phyloP scores from a whole-genome alignment of 1,140 invertebrate genomes.

The Cheumatopsyche charites region DNA sequence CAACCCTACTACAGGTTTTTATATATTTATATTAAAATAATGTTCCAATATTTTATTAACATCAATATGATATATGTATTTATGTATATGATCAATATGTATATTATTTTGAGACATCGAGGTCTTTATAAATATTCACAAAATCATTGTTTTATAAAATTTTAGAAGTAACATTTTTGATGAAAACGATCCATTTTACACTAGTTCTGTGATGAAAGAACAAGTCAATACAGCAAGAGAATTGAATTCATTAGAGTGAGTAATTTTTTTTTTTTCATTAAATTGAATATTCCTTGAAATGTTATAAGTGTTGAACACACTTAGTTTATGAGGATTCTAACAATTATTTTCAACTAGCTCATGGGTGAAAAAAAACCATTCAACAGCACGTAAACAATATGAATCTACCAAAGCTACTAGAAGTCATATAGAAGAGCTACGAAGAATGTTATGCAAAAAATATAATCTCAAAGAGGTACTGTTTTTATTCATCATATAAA shows the following conservation, averaged over 20 bases:
- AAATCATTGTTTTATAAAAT: slow-evolving; percentile 3
- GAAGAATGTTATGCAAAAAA: slow-evolving; percentile 59
- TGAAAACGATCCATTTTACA: slow-evolving; percentile 46
- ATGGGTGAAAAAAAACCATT: slow-evolving; percentile 70
- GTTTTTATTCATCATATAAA: slow-evolving; percentile 49
- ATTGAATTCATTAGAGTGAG: slow-evolving; percentile 56
- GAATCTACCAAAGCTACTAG: slow-evolving; percentile 66
- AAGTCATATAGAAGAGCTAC: slow-evolving; percentile 68
- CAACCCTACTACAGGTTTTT: slow-evolving; percentile 29
- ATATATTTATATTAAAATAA: no score
- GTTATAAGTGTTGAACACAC: not conserved
- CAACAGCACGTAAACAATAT: slow-evolving; percentile 65
- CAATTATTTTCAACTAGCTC: slow-evolving; percentile 52
- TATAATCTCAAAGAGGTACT: slow-evolving; percentile 66
- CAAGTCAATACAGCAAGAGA: slow-evolving; percentile 62
- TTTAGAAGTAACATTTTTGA: slow-evolving; percentile 53
- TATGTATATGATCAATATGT: no score
- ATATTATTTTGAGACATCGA: no score
- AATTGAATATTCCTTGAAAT: not conserved
- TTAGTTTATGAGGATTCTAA: not conserved
- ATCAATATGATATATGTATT: no score
- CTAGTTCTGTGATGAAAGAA: slow-evolving; percentile 44
- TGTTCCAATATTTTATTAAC: no score
- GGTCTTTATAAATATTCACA: no score
- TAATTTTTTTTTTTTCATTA: not conserved